phyloP scores from a whole-genome alignment of 2,113 vertebrate species.

The Dipodomys merriami region DNA sequence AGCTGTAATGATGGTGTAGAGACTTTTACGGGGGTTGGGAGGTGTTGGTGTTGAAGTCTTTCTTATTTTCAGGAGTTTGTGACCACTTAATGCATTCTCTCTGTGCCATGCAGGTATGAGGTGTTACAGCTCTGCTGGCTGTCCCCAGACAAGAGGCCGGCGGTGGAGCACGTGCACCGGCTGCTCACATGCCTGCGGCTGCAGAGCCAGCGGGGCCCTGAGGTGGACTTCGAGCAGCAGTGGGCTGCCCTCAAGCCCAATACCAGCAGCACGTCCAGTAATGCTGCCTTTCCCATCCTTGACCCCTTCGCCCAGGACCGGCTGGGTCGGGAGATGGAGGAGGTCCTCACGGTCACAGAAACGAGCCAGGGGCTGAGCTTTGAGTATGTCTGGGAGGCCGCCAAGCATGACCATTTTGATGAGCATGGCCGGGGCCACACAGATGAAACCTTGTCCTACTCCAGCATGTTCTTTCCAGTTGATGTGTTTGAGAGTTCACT shows the following conservation, averaged over 20 bases:
- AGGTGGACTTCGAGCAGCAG: conserved; percentile 95
- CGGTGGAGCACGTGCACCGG: conserved; percentile 95
- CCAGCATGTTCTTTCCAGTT: conserved; percentile 95
- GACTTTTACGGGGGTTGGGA: not conserved
- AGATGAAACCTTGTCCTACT: conserved; percentile 92
- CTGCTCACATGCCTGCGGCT: conserved; percentile 95
- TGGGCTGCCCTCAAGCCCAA: conserved; percentile 96
- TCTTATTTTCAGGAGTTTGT: not conserved
- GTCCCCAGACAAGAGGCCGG: conserved; percentile 93
- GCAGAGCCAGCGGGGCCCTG: conserved; percentile 95
- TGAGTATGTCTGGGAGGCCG: conserved; percentile 97
- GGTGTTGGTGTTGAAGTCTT: not conserved
- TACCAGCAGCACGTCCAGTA: conserved; percentile 85
- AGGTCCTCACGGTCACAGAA: conserved; percentile 96
- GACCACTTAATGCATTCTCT: not conserved
- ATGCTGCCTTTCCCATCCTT: conserved; percentile 95
- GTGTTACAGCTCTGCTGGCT: conserved; percentile 98
- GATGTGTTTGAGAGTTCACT: conserved; percentile 92
- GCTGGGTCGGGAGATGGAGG: conserved; percentile 94
- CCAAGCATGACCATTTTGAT: conserved; percentile 95
- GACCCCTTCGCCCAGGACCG: conserved; percentile 93
- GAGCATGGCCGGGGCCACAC: conserved; percentile 85
- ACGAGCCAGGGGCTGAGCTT: conserved; percentile 98
- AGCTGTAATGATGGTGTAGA: not conserved
- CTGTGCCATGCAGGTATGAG: conserved; percentile 90